Evolutionary conservation across 2,888 invertebrate species (phyloP), one percentile per base, ranked within the genome.

Genomic region (Crocallis elinguaria): DNA sequence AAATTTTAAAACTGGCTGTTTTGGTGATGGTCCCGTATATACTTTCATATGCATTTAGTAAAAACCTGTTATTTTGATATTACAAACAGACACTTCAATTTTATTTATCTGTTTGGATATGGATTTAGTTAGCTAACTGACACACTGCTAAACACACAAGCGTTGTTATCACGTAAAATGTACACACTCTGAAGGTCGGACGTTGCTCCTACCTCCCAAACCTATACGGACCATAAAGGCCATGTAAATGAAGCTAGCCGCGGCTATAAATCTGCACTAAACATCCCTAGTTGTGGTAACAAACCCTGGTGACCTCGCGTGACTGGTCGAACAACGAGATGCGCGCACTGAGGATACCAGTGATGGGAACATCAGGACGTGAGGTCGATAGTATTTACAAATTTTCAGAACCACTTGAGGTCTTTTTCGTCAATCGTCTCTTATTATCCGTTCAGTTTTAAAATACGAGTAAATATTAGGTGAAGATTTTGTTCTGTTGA

Each of bases 241-340:
- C 13, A 38, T 44, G 33, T 51, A 30, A 35, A 41, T 35, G 30
- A 29, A 11, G 33, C 16, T 14, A 27, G 42, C 9, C 13, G 25
- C 6, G 25, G 42, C 37, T 13, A 41, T 52, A 52, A 52, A 54
- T 54, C 35, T 43, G 39, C 43, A 44, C 21, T 60, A 56, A 56
- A 21, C 42, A 55, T 46, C 53, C 50, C 42, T 30, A 50, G 49
- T 35, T 39, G 45, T 36, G 50, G 49, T 36, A 50, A 30, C 46
- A 48, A 30, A 39, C 42, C 43, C 54, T 39, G 39, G 55, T 55
- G 62, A 62, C 62, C 62, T 62, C 56, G 56, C 56, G 56, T 53
- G 56, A 56, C 54, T 51, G 56, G 41, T 33, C 41, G 37, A 55
- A 53, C 55, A 36, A 49, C 48, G 56, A 57, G 46, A 54, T 43